Evolutionary conservation across 2,888 invertebrate species (phyloP).

Genomic region (Catotricha subobsoleta): DNA sequence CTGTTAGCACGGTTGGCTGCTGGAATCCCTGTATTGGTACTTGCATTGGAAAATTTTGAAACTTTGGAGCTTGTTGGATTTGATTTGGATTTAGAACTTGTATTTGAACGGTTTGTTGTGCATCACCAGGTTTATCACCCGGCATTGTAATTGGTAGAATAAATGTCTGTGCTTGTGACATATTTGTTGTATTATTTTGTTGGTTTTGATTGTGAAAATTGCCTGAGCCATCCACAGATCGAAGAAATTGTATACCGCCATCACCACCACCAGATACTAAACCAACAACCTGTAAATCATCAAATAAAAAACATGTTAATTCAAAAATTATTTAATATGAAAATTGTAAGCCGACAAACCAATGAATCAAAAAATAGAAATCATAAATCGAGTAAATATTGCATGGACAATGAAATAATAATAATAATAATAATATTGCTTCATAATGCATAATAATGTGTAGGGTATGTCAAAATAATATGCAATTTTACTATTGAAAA

Average conservation of each 20-base stretch:
- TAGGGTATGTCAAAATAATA: no score
- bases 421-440: no score
- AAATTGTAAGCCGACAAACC: no score
- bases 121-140: conserved; percentile 54
- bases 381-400: no score
- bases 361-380: no score
- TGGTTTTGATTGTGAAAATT: conserved; percentile 16
- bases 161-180: conserved; percentile 37
- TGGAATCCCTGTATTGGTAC: conserved; percentile 59
- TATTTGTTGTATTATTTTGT: conserved; percentile 13
- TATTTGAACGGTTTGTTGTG: conserved; percentile 61
- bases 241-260: conserved; percentile 56
- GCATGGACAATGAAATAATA: no score
- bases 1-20: conserved; percentile 56
- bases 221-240: conserved; percentile 38
- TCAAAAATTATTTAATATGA: background rate
- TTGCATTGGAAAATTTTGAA: conserved; percentile 51
- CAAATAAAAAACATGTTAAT: background rate
- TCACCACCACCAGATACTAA: conserved; percentile 50
- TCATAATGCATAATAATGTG: no score
- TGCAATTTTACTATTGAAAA: no score
- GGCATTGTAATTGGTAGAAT: conserved; percentile 63
- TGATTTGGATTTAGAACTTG: conserved; percentile 47
- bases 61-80: conserved; percentile 44
- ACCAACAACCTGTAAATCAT: conserved; percentile 39